Evolutionary conservation across 2,113 vertebrate species (phyloP), one percentile per base, ranked within the genome.

Genomic region (Macquaria ambigua): DNA sequence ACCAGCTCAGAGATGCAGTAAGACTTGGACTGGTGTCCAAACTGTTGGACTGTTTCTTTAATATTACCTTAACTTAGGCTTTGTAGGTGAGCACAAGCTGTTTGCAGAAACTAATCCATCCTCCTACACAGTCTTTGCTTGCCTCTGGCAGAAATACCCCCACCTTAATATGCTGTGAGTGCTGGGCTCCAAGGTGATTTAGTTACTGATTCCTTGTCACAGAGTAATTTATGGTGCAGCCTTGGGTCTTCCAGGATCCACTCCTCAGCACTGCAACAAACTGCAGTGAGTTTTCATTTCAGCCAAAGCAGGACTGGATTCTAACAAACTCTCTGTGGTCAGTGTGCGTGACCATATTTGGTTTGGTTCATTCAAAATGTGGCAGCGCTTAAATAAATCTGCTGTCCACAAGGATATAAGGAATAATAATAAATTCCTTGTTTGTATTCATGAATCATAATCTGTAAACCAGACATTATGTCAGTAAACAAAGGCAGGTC

Each of bases 191-290:
- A 43, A 69, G n/a, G 43, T 48, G 66, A 69, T 69, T 46, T 69
- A 69, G 43, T 50, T 69, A 50, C 66, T 69, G 43, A 69, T 69
- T 69, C 66, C 66, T 69, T 69, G 66, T 69, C 66, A 68, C 66
- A 69, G 21, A 43, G n/a, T 50, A 50, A 69, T 69, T 69, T 69
- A 50, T 31, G 25, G 66, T 25, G 66, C 66, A 48, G 66, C 66
- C n/a, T 28, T 48, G 25, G 66, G 41, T 68, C 43, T 18, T 48
- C 43, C n/a, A 28, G 66, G 41, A 69, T 48, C 66, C 43, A 28
- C 41, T 48, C 62, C 52, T 16, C 25, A 8, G 58, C 25, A 18
- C 58, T 18, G 25, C 25, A 59, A 59, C 56, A 28, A 6, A 59
- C 12, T 61, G 25, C 25, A 61, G 28, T 31, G 11, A 61, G 56